These are phyloP conservation scores for Neoniphon sammara DNA, from an alignment of 2,797 vertebrate species.

Conservation along the genomic window DNA sequence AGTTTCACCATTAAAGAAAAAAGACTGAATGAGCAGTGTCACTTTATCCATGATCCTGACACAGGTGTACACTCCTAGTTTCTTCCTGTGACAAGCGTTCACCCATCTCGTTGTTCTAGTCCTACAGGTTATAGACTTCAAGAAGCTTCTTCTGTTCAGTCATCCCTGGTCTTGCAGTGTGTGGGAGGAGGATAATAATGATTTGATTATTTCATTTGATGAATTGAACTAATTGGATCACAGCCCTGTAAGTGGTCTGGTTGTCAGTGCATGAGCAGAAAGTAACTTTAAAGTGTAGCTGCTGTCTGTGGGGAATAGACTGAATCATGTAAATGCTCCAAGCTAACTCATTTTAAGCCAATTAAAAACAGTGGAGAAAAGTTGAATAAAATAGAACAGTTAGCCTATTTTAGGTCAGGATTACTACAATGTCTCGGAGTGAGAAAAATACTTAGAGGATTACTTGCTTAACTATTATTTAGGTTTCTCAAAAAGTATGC, in stretches of 20 bases:
- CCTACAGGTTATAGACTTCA: conserved; percentile 58
- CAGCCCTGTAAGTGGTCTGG: not conserved
- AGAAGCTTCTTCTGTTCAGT: conserved; percentile 2
- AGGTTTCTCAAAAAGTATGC: not conserved
- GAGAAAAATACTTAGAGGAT: not conserved
- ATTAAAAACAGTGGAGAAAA: not conserved
- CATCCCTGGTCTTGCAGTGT: conserved; percentile 3
- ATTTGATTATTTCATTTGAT: conserved; percentile 4
- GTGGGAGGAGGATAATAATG: not conserved
- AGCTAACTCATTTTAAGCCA: not conserved
- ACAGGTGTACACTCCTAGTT: conserved; percentile 54
- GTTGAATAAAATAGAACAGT: too few relatives aligned
- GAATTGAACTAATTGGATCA: not conserved
- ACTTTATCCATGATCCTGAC: conserved; percentile 24
- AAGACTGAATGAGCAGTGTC: not conserved
- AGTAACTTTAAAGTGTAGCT: not conserved
- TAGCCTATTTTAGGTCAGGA: not conserved
- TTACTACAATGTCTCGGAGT: not conserved
- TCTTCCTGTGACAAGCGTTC: conserved; percentile 22
- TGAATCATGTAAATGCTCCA: not conserved
- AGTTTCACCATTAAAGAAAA: not conserved
- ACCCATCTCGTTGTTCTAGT: conserved; percentile 66
- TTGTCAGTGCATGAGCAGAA: not conserved
- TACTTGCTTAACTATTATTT: not conserved
- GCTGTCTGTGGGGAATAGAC: not conserved